These are phyloP conservation scores for Branchipolynoe longqiensis DNA, from an alignment of 2,888 invertebrate species.

Conservation along the genomic window DNA sequence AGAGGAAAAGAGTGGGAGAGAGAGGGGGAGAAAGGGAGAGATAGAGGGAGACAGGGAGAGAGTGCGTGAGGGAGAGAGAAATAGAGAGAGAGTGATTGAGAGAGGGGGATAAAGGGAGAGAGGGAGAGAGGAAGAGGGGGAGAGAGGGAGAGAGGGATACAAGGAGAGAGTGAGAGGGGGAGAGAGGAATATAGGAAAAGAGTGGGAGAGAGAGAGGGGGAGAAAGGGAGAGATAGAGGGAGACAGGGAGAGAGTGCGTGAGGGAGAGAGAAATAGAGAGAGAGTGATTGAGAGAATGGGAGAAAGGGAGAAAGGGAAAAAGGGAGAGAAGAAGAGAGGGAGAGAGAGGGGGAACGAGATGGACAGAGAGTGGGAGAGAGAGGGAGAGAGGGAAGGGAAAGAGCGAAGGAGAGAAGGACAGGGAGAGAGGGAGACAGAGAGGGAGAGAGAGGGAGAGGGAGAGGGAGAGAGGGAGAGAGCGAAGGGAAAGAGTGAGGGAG, in stretches of 20 bases:
- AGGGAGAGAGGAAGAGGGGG: neutral
- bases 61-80: constrained; percentile 6
- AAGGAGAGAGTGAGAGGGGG: no score
- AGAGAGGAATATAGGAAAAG: no score
- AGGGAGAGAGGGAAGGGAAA: no score
- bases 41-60: no score
- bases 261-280: neutral
- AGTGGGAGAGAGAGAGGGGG: constrained; percentile 6
- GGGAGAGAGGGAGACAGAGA: constrained; percentile 13
- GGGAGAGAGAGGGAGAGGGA: constrained; percentile 7
- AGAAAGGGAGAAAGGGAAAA: neutral
- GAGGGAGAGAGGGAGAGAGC: neutral
- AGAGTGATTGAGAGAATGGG: neutral
- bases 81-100: constrained; percentile 8
- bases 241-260: neutral
- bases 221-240: neutral
- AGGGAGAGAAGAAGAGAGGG: neutral
- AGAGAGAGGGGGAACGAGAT: no score
- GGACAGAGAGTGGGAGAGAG: no score
- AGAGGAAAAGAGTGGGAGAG: neutral
- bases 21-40: neutral
- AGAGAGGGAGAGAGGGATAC: no score
- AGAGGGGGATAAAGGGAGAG: neutral
- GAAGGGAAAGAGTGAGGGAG: neutral
- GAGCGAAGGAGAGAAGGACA: no score